Evolutionary conservation across 2,888 invertebrate genomes (phyloP).

Genomic region (Seira ritae): DNA sequence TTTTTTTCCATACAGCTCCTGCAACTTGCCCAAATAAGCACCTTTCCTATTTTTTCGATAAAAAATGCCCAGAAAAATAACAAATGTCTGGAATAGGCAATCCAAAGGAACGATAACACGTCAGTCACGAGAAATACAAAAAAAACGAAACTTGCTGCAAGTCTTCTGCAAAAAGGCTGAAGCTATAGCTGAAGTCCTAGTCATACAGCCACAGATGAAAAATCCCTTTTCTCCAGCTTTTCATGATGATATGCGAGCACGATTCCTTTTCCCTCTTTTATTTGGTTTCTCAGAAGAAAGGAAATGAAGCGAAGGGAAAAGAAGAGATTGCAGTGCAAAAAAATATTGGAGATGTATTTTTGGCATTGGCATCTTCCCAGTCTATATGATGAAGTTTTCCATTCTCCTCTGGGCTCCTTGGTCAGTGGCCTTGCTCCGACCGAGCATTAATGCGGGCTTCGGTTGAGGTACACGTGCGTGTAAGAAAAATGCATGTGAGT

Average conservation of each 20-base stretch:
- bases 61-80: neutral
- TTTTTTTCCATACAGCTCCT: no score
- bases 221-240: no score
- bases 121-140: slow-evolving; percentile 23
- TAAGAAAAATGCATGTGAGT: neutral
- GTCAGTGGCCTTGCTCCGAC: slow-evolving; percentile 41
- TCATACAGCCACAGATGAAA: no score
- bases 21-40: slow-evolving; percentile 12
- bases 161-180: no score
- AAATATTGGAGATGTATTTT: no score
- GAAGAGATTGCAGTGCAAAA: no score
- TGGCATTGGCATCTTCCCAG: neutral
- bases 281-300: neutral
- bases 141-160: no score
- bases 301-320: neutral
- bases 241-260: slow-evolving; percentile 32
- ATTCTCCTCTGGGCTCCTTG: slow-evolving; percentile 9
- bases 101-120: slow-evolving; percentile 37
- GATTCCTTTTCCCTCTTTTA: neutral
- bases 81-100: neutral
- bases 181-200: no score
- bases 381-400: neutral
- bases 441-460: neutral
- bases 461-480: slow-evolving; percentile 37
- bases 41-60: neutral